Percentiles rank a stretch among this genome's conserved stretches.
These are phyloP conservation scores for Rhabditophanes sp. DNA, from an alignment of 2,888 invertebrate species.

Conservation along the genomic window DNA sequence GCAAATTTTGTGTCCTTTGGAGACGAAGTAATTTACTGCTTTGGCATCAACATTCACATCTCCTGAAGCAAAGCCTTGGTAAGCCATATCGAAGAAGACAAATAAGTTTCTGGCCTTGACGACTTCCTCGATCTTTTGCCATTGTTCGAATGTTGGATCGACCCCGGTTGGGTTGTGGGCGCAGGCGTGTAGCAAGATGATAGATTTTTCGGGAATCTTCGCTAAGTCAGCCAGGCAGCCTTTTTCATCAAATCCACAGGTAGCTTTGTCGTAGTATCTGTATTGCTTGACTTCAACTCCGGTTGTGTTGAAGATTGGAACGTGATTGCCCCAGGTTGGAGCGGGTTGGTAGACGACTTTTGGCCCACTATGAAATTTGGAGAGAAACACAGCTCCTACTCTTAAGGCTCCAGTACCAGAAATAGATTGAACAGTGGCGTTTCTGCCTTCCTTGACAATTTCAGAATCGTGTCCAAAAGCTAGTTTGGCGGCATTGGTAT, in stretches of 20 bases:
- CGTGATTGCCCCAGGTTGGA: slow-evolving; percentile 97
- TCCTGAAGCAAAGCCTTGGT: slow-evolving; percentile 83
- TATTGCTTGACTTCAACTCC: slow-evolving; percentile 72
- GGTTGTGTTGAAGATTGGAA: slow-evolving; percentile 69
- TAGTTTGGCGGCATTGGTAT: slow-evolving; percentile 64
- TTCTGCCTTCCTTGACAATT: slow-evolving; percentile 30
- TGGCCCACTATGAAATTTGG: no score
- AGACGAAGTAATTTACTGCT: slow-evolving; percentile 69
- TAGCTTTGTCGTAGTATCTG: slow-evolving; percentile 78
- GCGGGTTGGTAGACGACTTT: slow-evolving; percentile 70
- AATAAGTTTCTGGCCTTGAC: slow-evolving; percentile 62
- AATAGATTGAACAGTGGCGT: slow-evolving; percentile 59
- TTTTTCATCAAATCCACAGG: slow-evolving; percentile 76
- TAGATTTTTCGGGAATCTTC: slow-evolving; percentile 73
- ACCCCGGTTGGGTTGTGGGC: slow-evolving; percentile 97
- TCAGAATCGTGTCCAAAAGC: slow-evolving; percentile 63
- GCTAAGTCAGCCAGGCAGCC: slow-evolving; percentile 72
- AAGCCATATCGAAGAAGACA: slow-evolving; percentile 85
- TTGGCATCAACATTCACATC: slow-evolving; percentile 69
- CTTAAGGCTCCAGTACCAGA: slow-evolving; percentile 94
- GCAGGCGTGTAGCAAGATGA: slow-evolving; percentile 83
- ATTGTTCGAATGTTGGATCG: slow-evolving; percentile 68
- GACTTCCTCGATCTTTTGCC: slow-evolving; percentile 68
- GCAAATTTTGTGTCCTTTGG: slow-evolving; percentile 70
- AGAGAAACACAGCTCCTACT: slow-evolving; percentile 75